Base-by-base conservation (phyloP, 23 tunicate species). In the Botrylloides violaceus region DNA sequence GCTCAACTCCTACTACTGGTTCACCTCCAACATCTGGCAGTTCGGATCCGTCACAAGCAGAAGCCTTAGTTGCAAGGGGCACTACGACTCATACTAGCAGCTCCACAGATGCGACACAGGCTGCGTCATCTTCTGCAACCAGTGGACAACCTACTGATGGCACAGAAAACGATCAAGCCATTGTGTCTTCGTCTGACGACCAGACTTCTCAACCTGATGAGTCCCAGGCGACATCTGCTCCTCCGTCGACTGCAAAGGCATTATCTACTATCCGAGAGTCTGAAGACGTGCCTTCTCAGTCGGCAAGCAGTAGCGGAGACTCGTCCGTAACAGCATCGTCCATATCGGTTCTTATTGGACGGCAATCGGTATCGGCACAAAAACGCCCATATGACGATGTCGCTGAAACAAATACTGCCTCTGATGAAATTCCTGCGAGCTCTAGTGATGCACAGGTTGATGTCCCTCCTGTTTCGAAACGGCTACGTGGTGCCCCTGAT, bases 111-210 rank as follows among this genome's bases (percentile, higher is more conserved):
- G 58, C 26, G 6, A 31, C 19, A 15, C 47, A 39, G 37, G 25
- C 58, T 39, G 74, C 26, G 25, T 68, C 74, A 32, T 35, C 47
- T 37, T 55, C 28, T 12, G 74, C 32, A 12, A 68, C 47, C n/a
- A 20, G 32, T 23, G 71, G 49, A 1, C 7, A 78, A 19, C n/a
- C 33, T 49, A 34, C 72, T 5, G 89, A 76, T 31, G 79, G 30
- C 19, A 55, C 66, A 1, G 95, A 87, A 36, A 82, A 73, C 33
- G 95, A 87, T 37, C 77, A 80, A 48, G 95, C 95, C 4, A 87
- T 87, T 26, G 95, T 87, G 29, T 87, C 95, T 1, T 85, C 94
- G 0, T 87, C 95, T 20, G 86, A 76, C 65, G 95, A 87, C 75
- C 95, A 87, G 61, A 60, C 77, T 4, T 34, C 62, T 27, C 95